Base-by-base conservation (phyloP, 2,797 vertebrate species). In the Nyctalus aviator region DNA sequence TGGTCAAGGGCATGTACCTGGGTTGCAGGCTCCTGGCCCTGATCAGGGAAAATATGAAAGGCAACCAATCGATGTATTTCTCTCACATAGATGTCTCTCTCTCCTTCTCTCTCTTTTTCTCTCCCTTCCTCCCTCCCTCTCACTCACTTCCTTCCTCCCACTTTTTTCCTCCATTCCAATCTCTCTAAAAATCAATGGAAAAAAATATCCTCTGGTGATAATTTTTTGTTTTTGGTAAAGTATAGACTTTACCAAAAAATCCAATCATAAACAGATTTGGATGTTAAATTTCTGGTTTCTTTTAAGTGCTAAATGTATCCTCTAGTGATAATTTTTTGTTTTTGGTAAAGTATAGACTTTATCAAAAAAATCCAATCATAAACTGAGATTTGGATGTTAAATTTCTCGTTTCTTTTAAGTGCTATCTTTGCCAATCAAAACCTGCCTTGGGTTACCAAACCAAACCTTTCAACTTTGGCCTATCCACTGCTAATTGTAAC, bases 321-420 rank as follows among this genome's bases (percentile, higher is more conserved):
- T 37, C 35, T 37, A 37, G 35, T 37, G 35, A 37, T 37, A 37
- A 37, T 37, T 37, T 37, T 37, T 37, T 37, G 3, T 37, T 37
- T 37, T 37, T 37, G 35, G 35, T 37, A 37, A 37, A 37, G 35
- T 37, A 37, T 37, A 37, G 35, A 37, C 35, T 37, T 37, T 37
- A 64, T 17, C 12, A 89, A 71, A 50, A 50, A 75, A 82, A 18
- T 30, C 25, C 0, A 82, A 44, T 35, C 25, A 73, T 71, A 66
- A 48, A 57, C 81, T 91, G 41, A 30, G 20, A 75, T 76, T 90
- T 88, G 50, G n/a, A 46, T 23, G 3, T 62, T 90, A 86, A 21
- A 71, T 78, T 71, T 85, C 15, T 93, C 44, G 9, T 69, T 71
- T 84, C 30, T 66, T 88, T 83, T 57, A 84, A 68, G 27, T 53